phyloP scores from a whole-genome alignment of 2,797 vertebrate genomes.

The Enoplosus armatus region DNA sequence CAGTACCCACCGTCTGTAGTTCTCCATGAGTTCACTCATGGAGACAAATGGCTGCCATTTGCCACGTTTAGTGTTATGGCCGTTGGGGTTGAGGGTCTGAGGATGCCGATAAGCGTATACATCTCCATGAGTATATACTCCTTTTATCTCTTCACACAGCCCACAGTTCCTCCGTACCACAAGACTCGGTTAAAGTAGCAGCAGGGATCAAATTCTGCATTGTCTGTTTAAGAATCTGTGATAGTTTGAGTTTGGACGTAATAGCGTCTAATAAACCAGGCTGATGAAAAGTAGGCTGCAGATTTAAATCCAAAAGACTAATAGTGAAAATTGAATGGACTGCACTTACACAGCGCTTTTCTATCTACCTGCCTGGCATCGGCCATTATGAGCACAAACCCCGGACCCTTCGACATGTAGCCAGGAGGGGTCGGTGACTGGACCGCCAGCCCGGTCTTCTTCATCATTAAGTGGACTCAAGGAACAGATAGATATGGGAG shows the following conservation, averaged over 20 bases:
- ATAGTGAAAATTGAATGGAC: background rate
- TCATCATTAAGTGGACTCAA: background rate
- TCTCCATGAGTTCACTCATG: constrained; percentile 54
- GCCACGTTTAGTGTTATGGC: constrained; percentile 63
- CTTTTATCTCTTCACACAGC: constrained; percentile 41
- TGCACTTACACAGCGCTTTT: background rate
- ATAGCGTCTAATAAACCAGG: background rate
- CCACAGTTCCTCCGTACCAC: background rate
- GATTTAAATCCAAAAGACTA: background rate
- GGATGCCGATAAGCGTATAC: constrained; percentile 43
- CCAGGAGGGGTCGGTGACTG: background rate
- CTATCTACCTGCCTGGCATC: no score
- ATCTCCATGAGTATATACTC: constrained; percentile 51
- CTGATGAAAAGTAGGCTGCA: background rate
- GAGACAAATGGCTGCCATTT: constrained; percentile 69
- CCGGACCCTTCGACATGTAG: background rate
- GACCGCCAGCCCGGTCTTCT: background rate
- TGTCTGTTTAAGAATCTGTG: constrained; percentile 1
- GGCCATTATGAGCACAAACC: no score
- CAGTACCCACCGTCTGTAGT: constrained; percentile 20
- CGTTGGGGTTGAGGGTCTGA: constrained; percentile 34
- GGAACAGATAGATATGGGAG: background rate
- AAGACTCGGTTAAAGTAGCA: constrained; percentile 1
- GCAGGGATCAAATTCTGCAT: background rate
- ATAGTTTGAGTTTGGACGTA: background rate